Base-by-base conservation (phyloP, 1,140 invertebrate species). In the Dreissena polymorpha region DNA sequence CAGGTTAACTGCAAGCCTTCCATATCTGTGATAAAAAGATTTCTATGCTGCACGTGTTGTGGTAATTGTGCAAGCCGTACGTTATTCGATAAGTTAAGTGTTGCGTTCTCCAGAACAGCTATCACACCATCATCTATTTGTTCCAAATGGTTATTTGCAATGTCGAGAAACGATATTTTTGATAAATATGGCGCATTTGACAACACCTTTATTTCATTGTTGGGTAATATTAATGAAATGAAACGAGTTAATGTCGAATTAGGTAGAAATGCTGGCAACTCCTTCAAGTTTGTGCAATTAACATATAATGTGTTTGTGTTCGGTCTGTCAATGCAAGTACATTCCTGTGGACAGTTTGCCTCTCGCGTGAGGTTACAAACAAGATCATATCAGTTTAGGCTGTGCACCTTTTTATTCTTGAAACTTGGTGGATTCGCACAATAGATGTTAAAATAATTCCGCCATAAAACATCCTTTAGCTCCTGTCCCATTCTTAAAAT, bases 31-130 rank as follows among this genome's bases (percentile, higher is more conserved):
- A 13, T 63, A 55, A 67, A 80, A 23, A 80, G 49, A 57, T 71
- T 63, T 18, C 68, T 49, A 23, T 63, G 57, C 23, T 80, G 77
- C 18, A 80, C 53, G 0, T 21, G 18, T 21, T 57, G 53, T 50
- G 77, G 77, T 10, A 80, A 21, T 49, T 69, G 3, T 6, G 6
- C 16, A 16, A 80, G 50, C 5, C 21, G 27, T 70, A 29, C 67
- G 57, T 80, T 80, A 21, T 80, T 18, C 10, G 77, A 80, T 71
- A 80, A 21, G n/a, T 71, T 67, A 8, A 80, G 39, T 12, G 67
- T 39, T n/a, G 53, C 53, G 60, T 80, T 71, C 71, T 71, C 53
- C 21, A 80, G 68, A 6, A 39, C 6, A 14, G n/a, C 21, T 18
- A 55, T 65, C 21, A 21, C 39, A 2, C 27, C 39, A 7, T 10